Conservation (phyloP, 2,888 invertebrate genomes). For the Notodonta ziczac region DNA sequence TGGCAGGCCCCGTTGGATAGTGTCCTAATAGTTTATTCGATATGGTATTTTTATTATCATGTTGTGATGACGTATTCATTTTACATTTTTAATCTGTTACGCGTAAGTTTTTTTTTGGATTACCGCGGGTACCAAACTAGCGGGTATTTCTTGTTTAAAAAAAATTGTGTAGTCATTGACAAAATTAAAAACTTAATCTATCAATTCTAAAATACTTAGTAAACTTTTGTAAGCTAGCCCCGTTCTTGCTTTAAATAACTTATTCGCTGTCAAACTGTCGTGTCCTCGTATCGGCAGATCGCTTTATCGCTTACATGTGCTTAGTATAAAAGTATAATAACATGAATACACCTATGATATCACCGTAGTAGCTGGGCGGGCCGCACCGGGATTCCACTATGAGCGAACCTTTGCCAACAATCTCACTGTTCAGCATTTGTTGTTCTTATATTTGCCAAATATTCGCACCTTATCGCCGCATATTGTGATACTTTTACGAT, state of each 20-base stretch:
- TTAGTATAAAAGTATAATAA: slow-evolving; percentile 36
- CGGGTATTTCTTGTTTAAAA: no score
- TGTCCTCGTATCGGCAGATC: slow-evolving; percentile 31
- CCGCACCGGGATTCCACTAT: slow-evolving; percentile 50
- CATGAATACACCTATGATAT: slow-evolving; percentile 52
- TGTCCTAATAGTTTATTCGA: slow-evolving; percentile 78
- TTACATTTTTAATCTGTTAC: neutral
- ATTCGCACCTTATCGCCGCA: slow-evolving; percentile 69
- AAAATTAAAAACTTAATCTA: neutral
- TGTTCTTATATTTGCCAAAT: slow-evolving; percentile 77
- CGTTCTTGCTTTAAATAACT: neutral
- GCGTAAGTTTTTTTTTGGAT: neutral
- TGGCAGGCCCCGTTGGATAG: slow-evolving; percentile 77
- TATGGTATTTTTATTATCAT: slow-evolving; percentile 60
- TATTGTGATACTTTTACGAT: slow-evolving; percentile 69
- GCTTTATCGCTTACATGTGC: slow-evolving; percentile 36
- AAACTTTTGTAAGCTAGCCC: neutral
- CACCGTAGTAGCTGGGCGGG: slow-evolving; percentile 42
- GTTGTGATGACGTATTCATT: slow-evolving; percentile 30
- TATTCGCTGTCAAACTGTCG: slow-evolving; percentile 11
- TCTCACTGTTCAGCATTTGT: slow-evolving; percentile 71
- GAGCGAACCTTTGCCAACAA: slow-evolving; percentile 67
- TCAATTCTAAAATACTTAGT: no score
- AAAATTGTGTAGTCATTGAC: neutral
- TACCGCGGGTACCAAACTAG: neutral